Evolutionary conservation across 2,113 vertebrate genomes (phyloP).

Genomic region (Danionella cerebrum): DNA sequence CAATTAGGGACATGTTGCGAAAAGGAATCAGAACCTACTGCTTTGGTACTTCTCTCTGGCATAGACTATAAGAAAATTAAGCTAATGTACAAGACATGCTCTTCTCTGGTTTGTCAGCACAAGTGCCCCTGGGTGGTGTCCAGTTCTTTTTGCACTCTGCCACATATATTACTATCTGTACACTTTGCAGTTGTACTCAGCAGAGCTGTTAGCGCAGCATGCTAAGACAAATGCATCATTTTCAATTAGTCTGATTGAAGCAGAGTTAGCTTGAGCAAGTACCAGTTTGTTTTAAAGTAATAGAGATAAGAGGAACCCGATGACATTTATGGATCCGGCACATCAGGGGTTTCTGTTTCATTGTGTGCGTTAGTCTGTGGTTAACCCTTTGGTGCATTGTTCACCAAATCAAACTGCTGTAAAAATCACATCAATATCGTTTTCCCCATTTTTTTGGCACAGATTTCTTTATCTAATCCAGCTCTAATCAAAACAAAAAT

Average conservation of each 20-base stretch:
- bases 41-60: background rate
- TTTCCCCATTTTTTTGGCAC: no score
- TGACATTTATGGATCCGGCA: constrained; percentile 12
- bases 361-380: background rate
- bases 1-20: no score
- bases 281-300: constrained; percentile 19
- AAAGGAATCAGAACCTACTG: no score
- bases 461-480: no score
- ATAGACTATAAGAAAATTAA: background rate
- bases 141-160: constrained; percentile 11
- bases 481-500: no score
- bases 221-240: constrained; percentile 40
- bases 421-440: no score
- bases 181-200: constrained; percentile 40
- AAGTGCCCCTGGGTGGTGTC: constrained; percentile 10
- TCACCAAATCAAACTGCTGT: no score
- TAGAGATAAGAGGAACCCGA: constrained; percentile 1
- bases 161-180: constrained; percentile 20
- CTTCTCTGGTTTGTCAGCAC: constrained; percentile 6
- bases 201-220: constrained; percentile 36
- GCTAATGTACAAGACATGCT: background rate
- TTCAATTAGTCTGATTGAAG: constrained; percentile 46
- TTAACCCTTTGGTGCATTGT: no score
- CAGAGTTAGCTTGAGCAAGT: constrained; percentile 17
- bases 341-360: background rate